phyloP scores from a whole-genome alignment of 2,888 invertebrate species.

The Sycophila texana region DNA sequence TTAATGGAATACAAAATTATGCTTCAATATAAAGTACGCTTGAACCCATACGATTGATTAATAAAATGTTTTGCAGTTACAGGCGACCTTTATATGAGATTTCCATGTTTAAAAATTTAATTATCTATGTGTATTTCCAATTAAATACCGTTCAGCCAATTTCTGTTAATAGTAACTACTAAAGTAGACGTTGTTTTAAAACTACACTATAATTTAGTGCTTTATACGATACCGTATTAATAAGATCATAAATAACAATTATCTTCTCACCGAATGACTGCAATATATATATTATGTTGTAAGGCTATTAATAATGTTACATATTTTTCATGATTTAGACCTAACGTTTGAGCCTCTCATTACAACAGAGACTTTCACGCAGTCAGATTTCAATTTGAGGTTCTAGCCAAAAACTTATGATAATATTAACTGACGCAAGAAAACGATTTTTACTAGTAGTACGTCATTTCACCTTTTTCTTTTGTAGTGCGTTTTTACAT shows the following conservation, averaged over 20 bases:
- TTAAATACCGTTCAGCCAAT: slow-evolving; percentile 48
- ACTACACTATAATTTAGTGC: slow-evolving; percentile 55
- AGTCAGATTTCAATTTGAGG: slow-evolving; percentile 35
- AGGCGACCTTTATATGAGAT: slow-evolving; percentile 8
- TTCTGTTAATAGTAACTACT: slow-evolving; percentile 45
- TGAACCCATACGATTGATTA: no score
- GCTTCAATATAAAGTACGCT: no score
- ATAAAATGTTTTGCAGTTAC: no score
- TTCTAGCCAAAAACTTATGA: slow-evolving; percentile 49
- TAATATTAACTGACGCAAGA: slow-evolving; percentile 46
- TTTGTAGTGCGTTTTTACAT: slow-evolving; percentile 49
- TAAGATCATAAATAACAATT: slow-evolving; percentile 57
- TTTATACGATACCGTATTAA: slow-evolving; percentile 54
- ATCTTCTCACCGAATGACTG: slow-evolving; percentile 53
- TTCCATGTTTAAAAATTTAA: slow-evolving; percentile 40
- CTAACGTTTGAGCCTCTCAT: slow-evolving; percentile 29
- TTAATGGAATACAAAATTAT: slow-evolving; percentile 32
- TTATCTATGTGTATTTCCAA: slow-evolving; percentile 41
- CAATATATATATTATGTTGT: slow-evolving; percentile 55
- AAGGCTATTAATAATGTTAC: slow-evolving; percentile 54
- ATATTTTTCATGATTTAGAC: slow-evolving; percentile 37
- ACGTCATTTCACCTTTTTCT: slow-evolving; percentile 24
- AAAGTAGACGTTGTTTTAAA: slow-evolving; percentile 47
- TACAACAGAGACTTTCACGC: slow-evolving; percentile 33
- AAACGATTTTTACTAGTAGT: slow-evolving; percentile 47